Evolutionary conservation across 2,113 vertebrate species (phyloP), one percentile per base, ranked within the genome.

Genomic region (Daphoenositta chrysoptera): DNA sequence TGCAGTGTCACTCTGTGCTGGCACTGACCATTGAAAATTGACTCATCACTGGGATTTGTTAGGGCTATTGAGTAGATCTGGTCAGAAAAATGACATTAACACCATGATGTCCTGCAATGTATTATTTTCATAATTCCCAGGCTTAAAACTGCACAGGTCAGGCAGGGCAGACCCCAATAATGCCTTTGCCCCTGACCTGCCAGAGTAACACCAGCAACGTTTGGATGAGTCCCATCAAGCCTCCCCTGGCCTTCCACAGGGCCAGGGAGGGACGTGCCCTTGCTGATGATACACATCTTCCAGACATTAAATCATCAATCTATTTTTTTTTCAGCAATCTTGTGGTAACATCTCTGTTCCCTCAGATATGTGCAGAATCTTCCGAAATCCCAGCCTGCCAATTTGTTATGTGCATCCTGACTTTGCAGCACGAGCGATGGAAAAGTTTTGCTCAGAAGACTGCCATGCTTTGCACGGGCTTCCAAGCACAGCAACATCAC

Each of bases 291-390:
- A 54, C 50, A 37, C 17, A 42, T 83, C 77, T 47, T 73, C 79
- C 68, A 88, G 39, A 44, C 50, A 80, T 19, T 1, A 86, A 86
- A 77, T 26, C 17, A 40, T 33, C 65, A 7, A 64, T 27, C 54
- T 71, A 3, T 30, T 24, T 50, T 72, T 87, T 66, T 44, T 76
- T 65, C 81, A 87, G 61, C 23, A 60, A n/a, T 83, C 90, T 69
- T 80, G 84, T 1, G 33, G 89, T 65, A 83, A 64, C 1, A 0
- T 91, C 77, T 80, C 79, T 73, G 19, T 64, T 77, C 75, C 88
- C 93, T 91, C 90, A 93, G 82, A 91, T 83, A 69, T 19, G 51
- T 11, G 35, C 82, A 96, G 75, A 93, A 80, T 70, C 82, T 66
- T 80, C 69, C 4, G 15, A 88, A 86, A 68, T 7, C 22, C 58